Base-by-base conservation (phyloP, 2,888 invertebrate genomes). In the Melinaea menophilus region DNA sequence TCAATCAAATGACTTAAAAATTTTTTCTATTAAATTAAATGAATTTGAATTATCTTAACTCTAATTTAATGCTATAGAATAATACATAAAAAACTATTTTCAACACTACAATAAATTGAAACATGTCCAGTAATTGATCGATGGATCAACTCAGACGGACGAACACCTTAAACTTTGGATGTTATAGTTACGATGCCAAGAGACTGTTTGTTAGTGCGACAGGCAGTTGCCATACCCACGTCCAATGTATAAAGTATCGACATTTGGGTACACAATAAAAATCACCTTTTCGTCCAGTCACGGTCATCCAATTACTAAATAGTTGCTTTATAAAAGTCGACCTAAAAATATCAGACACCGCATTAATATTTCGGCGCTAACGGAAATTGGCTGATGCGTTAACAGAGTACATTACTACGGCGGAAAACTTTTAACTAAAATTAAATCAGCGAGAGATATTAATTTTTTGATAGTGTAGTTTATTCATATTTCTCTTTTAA, bases 261-360 rank as follows among this genome's bases (percentile, higher is more conserved):
- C 62, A 63, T 63, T 63, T 61, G 62, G 58, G 61, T 55, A 58
- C 13, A 37, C 65, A 62, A 61, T 68, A 65, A 68, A 68, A 66
- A 65, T 65, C 68, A 61, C 61, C 55, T 57, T 68, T 69, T 64
- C 58, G 48, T 64, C 69, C 48, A 65, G 70, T 70, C 69, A 69
- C 51, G 69, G 61, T 56, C 56, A 69, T 70, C 70, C 70, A 69
- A 70, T 70, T 70, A 70, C 70, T 67, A 70, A 70, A 69, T 69
- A 70, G 67, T 70, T 70, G 61, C 67, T 63, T 65, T 61, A 66
- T 68, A 62, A 65, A 63, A 62, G 59, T 46, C 58, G 56, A 62
- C 46, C 45, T 58, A 62, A 57, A 55, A 58, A 57, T 56, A 58
- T 57, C 59, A 46, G 46, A 65, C 62, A 59, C 35, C 65, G 61